Percentiles rank a stretch among this genome's conserved stretches.
These are phyloP conservation scores for Drosophila obscura DNA, from an alignment of 1,140 invertebrate species.

Conservation along the genomic window DNA sequence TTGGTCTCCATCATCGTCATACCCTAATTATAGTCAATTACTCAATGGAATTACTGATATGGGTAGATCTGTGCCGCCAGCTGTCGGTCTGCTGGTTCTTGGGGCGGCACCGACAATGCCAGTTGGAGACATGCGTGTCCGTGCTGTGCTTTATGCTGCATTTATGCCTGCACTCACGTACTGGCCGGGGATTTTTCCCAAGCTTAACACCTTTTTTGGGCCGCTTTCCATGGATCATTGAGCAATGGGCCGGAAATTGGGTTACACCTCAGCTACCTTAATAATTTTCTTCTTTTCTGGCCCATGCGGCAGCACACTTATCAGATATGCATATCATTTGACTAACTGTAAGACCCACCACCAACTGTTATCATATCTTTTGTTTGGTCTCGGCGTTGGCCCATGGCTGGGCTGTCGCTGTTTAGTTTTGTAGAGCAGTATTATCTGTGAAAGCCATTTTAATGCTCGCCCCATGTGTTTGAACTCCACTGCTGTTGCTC, in stretches of 20 bases:
- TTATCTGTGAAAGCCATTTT: constrained; percentile 49
- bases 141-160: too few relatives aligned
- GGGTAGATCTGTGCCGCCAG: constrained; percentile 33
- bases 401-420: too few relatives aligned
- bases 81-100: background rate
- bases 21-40: constrained; percentile 74
- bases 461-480: constrained; percentile 41
- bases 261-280: constrained; percentile 40
- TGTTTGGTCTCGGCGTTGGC: background rate
- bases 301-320: constrained; percentile 21
- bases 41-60: constrained; percentile 59
- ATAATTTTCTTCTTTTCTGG: constrained; percentile 20
- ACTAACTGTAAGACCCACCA: constrained; percentile 15
- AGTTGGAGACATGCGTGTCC: background rate
- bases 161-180: constrained; percentile 16
- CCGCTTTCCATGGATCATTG: constrained; percentile 40
- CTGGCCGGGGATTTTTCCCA: constrained; percentile 29
- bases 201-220: constrained; percentile 59
- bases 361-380: constrained; percentile 62
- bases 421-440: background rate
- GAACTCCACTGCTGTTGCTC: background rate
- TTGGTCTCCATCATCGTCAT: constrained; percentile 54
- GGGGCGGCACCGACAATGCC: background rate
- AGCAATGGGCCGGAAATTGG: constrained; percentile 62
- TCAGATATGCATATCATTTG: constrained; percentile 57